These are phyloP conservation scores for Caenorhabditis latens DNA, from an alignment of 1,140 invertebrate species.

Conservation along the genomic window DNA sequence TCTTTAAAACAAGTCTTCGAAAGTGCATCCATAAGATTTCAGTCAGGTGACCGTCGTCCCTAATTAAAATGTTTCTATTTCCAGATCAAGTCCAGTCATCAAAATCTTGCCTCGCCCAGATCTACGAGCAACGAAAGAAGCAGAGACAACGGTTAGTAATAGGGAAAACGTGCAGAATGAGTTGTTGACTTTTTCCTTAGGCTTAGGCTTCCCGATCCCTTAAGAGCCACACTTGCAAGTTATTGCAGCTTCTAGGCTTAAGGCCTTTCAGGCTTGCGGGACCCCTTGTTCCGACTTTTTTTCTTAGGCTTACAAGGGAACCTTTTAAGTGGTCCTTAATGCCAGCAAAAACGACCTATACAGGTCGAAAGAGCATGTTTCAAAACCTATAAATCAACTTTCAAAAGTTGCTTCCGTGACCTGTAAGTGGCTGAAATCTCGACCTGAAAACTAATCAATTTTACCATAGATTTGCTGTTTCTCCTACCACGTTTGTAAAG, in stretches of 20 bases:
- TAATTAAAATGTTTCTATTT: background rate
- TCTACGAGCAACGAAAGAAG: slow-evolving; percentile 56
- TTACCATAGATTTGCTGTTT: too few relatives aligned
- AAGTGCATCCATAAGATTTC: background rate
- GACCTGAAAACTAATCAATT: too few relatives aligned
- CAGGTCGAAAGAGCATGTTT: too few relatives aligned
- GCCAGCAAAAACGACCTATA: too few relatives aligned
- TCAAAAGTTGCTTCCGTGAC: too few relatives aligned
- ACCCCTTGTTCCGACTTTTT: slow-evolving; percentile 15
- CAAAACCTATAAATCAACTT: too few relatives aligned
- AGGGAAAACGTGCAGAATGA: slow-evolving; percentile 23
- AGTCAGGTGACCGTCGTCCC: background rate
- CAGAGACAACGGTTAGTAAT: slow-evolving; percentile 50
- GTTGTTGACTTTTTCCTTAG: too few relatives aligned
- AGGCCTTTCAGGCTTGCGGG: background rate
- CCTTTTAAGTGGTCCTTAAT: too few relatives aligned
- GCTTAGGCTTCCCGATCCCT: too few relatives aligned
- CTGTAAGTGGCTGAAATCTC: too few relatives aligned
- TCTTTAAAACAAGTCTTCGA: background rate
- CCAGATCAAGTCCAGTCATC: slow-evolving; percentile 59
- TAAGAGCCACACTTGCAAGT: too few relatives aligned
- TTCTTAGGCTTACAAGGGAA: background rate
- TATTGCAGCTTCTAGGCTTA: background rate
- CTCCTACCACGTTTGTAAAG: too few relatives aligned
- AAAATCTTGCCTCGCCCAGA: slow-evolving; percentile 57